These are phyloP conservation scores for Gadopsis marmoratus DNA, from an alignment of 2,797 vertebrate genomes.

Conservation along the genomic window DNA sequence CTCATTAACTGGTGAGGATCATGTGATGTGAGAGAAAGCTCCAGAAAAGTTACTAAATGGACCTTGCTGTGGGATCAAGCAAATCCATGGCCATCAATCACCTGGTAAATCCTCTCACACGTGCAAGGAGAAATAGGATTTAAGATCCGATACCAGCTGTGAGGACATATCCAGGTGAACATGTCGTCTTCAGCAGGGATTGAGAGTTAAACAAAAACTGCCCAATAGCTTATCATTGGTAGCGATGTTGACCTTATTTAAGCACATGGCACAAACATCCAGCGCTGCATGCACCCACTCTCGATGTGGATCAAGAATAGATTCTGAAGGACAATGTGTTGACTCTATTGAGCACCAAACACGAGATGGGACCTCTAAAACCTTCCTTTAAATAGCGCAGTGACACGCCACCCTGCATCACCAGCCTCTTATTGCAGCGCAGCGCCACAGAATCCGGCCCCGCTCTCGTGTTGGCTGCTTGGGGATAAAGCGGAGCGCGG, in stretches of 20 bases:
- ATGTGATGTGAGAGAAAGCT: not conserved
- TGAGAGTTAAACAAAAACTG: not conserved
- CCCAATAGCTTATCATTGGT: not conserved
- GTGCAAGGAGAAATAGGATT: not conserved
- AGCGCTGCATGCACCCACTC: not conserved
- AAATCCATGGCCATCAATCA: not conserved
- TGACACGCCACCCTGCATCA: constrained; percentile 74
- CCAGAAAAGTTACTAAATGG: not conserved
- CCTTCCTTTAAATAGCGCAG: constrained; percentile 69
- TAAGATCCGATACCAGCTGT: not conserved
- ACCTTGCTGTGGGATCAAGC: not conserved
- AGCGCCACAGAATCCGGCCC: constrained; percentile 53
- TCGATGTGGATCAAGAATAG: constrained; percentile 28
- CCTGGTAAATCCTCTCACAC: not conserved
- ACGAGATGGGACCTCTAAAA: constrained; percentile 24
- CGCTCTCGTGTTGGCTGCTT: constrained; percentile 41
- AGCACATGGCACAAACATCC: not conserved
- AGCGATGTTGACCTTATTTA: not conserved
- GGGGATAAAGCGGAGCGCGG: constrained; percentile 71
- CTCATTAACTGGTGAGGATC: not conserved
- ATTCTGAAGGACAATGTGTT: constrained; percentile 53
- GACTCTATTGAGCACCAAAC: constrained; percentile 25
- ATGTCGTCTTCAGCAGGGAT: no score
- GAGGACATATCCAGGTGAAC: no score
- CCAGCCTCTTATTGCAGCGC: constrained; percentile 57